A percentile compares a stretch with the other conserved stretches of the same genome.
Conservation (phyloP, 2,888 invertebrate genomes). For the Heliconius hortense region DNA sequence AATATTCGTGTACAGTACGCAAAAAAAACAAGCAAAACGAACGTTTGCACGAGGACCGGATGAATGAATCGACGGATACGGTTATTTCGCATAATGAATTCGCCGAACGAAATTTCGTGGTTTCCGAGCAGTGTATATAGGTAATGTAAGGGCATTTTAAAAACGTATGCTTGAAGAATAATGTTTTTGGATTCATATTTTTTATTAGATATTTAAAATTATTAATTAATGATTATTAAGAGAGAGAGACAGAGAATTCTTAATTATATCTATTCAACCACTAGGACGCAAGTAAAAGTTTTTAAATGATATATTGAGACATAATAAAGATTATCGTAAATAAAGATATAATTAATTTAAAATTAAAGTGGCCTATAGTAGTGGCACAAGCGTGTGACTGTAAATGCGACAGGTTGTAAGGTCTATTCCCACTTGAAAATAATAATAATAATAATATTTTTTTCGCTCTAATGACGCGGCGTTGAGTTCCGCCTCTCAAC, state of each 20-base stretch:
- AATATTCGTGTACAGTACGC: slow-evolving; percentile 19
- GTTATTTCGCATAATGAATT: slow-evolving; percentile 66
- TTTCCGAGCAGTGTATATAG: slow-evolving; percentile 44
- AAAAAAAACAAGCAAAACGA: slow-evolving; percentile 43
- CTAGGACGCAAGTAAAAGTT: too few relatives aligned
- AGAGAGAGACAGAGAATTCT: too few relatives aligned
- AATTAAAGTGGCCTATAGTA: background rate
- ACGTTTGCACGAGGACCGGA: slow-evolving; percentile 55
- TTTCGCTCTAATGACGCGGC: background rate
- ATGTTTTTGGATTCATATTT: background rate
- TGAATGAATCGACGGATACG: slow-evolving; percentile 73
- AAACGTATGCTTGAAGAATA: slow-evolving; percentile 8
- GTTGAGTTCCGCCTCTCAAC: background rate
- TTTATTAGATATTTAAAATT: background rate
- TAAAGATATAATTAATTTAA: too few relatives aligned
- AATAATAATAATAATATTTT: background rate
- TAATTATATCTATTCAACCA: too few relatives aligned
- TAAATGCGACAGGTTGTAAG: background rate
- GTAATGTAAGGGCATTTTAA: slow-evolving; percentile 22
- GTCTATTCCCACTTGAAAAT: background rate
- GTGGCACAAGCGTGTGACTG: background rate
- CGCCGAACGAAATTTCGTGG: slow-evolving; percentile 55
- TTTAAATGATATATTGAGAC: too few relatives aligned
- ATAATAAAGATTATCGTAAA: too few relatives aligned
- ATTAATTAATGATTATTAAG: too few relatives aligned